These are phyloP conservation scores for Fissipunctia ypsillon DNA, from an alignment of 2,888 invertebrate genomes.

Conservation along the genomic window DNA sequence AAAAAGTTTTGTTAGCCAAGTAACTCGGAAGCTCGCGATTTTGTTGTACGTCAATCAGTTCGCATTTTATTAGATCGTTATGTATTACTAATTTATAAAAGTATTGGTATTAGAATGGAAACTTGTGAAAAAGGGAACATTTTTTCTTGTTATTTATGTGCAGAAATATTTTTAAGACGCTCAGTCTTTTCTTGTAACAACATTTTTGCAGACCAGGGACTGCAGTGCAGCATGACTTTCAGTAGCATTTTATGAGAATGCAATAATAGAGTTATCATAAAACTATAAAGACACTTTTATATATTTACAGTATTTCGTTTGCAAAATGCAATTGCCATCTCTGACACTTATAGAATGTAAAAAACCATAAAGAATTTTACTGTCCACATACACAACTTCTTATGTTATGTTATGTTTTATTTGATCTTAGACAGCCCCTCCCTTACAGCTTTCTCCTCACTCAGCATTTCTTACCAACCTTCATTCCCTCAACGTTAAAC, in stretches of 20 bases:
- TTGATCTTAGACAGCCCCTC: background rate
- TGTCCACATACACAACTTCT: no score
- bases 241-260: no score
- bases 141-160: slow-evolving; percentile 2
- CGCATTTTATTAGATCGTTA: slow-evolving; percentile 47
- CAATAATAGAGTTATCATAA: no score
- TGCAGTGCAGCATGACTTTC: background rate
- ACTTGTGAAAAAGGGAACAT: slow-evolving; percentile 28
- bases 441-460: background rate
- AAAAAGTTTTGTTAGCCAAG: slow-evolving; percentile 60
- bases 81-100: slow-evolving; percentile 23
- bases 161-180: background rate
- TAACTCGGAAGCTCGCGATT: slow-evolving; percentile 52
- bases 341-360: no score
- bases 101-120: slow-evolving; percentile 28
- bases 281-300: no score
- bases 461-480: slow-evolving; percentile 6
- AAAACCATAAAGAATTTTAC: no score
- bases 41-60: slow-evolving; percentile 52
- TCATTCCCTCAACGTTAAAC: background rate
- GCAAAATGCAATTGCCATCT: no score
- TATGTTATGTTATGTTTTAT: background rate
- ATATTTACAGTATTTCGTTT: no score
- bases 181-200: background rate
- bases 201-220: background rate